Base-by-base conservation (phyloP, 2,113 vertebrate genomes). In the Lynx canadensis region DNA sequence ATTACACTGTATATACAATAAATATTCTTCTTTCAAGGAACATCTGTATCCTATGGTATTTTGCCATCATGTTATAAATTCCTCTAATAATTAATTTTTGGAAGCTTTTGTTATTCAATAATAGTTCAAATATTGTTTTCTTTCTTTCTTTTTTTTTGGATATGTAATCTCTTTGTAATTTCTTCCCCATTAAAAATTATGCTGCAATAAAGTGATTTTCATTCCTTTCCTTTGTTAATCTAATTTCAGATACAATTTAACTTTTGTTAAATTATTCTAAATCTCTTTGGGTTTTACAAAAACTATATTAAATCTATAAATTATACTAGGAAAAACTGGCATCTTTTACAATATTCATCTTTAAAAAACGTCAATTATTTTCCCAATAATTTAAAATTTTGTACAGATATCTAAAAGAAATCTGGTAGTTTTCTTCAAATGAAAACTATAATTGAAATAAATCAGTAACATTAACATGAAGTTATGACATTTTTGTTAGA, bases 381-480 rank as follows among this genome's bases (percentile, higher is more conserved):
- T 79, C 27, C 55, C 15, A 69, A 29, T 14, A 74, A 87, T 60
- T 94, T 73, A 81, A 79, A 36, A 21, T 80, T 96, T 52, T 71
- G 23, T 36, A 82, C 89, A 73, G 27, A 52, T 82, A 84, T 52
- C 36, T 81, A 92, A 78, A 81, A 78, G 18, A 79, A 84, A 71
- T 65, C 74, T 73, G 78, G 21, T 94, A 89, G 55, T 95, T 68
- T 95, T 95, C 36, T 89, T 91, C 41, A 93, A 83, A 65, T 85
- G 25, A 74, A 93, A 95, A 71, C 38, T 91, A 55, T 6, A 55
- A 78, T 1, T 50, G 73, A 84, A 55, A 85, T 88, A 89, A 76
- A 78, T 52, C 86, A 68, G 69, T 60, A 87, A 96, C 19, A 92
- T 33, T 93, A 83, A 81, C 36, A 92, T 82, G 36, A 95, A 95